phyloP scores from a whole-genome alignment of 2,113 vertebrate genomes.

The Edolisoma coerulescens region DNA sequence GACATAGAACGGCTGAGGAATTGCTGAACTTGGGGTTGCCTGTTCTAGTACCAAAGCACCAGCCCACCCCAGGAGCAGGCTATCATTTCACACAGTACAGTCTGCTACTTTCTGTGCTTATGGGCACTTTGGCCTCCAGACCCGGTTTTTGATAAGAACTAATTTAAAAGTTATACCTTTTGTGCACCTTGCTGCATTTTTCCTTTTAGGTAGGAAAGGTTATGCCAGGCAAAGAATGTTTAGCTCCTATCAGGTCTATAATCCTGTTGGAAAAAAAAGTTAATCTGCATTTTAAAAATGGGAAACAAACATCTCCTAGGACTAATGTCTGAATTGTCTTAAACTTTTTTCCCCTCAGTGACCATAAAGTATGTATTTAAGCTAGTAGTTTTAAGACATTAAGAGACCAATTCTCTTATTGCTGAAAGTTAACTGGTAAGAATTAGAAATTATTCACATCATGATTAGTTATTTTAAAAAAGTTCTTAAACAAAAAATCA shows the following conservation, averaged over 20 bases:
- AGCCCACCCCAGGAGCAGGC: background rate
- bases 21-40: fast-evolving
- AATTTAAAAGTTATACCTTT: background rate
- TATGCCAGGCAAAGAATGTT: background rate
- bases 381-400: background rate
- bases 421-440: background rate
- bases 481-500: background rate
- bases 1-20: fast-evolving
- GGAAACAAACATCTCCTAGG: background rate
- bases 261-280: background rate
- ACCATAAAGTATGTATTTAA: background rate
- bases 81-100: fast-evolving
- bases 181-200: background rate
- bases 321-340: background rate
- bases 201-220: background rate
- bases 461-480: background rate
- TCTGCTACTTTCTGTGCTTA: background rate
- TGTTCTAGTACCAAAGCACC: background rate
- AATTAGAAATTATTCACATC: background rate
- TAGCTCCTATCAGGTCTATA: background rate
- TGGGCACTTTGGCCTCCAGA: background rate
- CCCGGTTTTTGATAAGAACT: background rate
- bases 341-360: background rate
- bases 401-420: background rate
- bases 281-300: background rate